Base-by-base conservation (phyloP, 2,113 vertebrate genomes). In the Scalopus aquaticus region DNA sequence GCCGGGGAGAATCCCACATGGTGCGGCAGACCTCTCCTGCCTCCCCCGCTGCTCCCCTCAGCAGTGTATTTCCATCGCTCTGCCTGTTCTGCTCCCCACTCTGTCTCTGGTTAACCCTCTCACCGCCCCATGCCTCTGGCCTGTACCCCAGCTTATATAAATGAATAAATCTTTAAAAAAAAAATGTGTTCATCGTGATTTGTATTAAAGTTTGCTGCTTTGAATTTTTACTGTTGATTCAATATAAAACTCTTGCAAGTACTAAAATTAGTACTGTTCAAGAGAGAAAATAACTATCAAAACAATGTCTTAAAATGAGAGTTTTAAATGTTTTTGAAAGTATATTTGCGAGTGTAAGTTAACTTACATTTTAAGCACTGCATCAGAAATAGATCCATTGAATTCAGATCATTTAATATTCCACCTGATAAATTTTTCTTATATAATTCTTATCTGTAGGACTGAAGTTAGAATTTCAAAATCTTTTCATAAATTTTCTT, bases 331-430 rank as follows among this genome's bases (percentile, higher is more conserved):
- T 15, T 77, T 69, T 85, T 56, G 32, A 84, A 89, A 93, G 60
- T 0, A 4, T 7, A 72, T 69, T 65, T 92, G n/a, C 6, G 73
- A 44, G 37, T 11, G 49, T 76, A 67, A 58, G 30, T 30, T 44
- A 64, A 51, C 20, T 60, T 79, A 3, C 1, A 81, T 20, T 84
- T 84, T 56, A 37, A 54, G 62, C 46, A 0, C 3, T 89, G 77
- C 2, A 10, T 73, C 35, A 78, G 4, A 77, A 82, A 80, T 56
- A 70, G 65, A 86, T 92, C 26, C 51, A 82, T 35, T 81, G 39
- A 96, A 69, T 83, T 91, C 58, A 37, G 39, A 65, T 83, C 4
- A 62, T 76, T 83, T 74, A 17, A 87, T 79, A 73, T 87, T 79
- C 20, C 12, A 87, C 69, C 4, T 28, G 20, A 42, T 72, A 85